A percentile compares a stretch with the other conserved stretches of the same genome.
Conservation (phyloP, 2,888 invertebrate species). For the Coremacera marginata region DNA sequence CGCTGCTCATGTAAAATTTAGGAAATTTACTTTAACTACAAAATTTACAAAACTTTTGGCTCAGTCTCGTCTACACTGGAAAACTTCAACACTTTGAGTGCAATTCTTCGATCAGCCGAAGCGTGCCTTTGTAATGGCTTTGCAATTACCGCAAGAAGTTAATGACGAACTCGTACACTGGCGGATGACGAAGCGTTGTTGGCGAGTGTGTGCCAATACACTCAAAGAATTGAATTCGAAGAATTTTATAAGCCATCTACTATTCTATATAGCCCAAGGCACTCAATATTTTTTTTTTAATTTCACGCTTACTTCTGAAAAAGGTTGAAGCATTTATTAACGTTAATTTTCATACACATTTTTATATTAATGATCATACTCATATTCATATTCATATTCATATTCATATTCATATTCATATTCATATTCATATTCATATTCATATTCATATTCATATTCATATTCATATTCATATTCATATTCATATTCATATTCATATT, state of each 20-base stretch:
- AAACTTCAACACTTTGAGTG: conserved; percentile 2
- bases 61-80: neutral
- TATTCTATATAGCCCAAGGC: too few species aligned
- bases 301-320: too few species aligned
- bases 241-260: neutral
- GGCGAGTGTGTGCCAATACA: neutral
- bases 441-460: too few species aligned
- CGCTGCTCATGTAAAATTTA: conserved; percentile 3
- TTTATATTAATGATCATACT: too few species aligned
- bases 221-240: neutral
- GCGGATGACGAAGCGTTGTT: neutral
- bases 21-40: neutral
- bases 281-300: too few species aligned
- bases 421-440: too few species aligned
- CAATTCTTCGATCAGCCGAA: conserved; percentile 15
- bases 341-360: too few species aligned
- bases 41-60: neutral
- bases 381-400: too few species aligned
- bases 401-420: too few species aligned
- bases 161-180: neutral
- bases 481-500: too few species aligned
- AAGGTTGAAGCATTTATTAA: too few species aligned
- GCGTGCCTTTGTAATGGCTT: conserved; percentile 20
- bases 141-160: conserved; percentile 3
- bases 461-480: too few species aligned